Conservation (phyloP, 2,888 invertebrate species). For the Eupithecia vulgata region DNA sequence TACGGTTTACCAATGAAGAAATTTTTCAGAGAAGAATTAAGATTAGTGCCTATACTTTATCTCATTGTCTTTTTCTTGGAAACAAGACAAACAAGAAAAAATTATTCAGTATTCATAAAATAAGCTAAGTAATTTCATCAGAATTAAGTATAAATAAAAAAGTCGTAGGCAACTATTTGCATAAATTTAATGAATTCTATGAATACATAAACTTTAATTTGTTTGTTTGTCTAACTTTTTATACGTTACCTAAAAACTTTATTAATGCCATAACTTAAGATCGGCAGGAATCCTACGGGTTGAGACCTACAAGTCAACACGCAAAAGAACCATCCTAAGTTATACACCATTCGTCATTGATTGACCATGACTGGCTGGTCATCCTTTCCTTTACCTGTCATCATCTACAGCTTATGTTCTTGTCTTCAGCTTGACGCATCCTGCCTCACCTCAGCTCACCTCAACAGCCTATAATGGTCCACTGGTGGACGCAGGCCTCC, state of each 20-base stretch:
- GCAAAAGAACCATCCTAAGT: not conserved
- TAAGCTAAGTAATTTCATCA: not conserved
- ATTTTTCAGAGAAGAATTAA: too few species aligned
- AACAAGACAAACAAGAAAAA: not conserved
- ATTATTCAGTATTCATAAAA: not conserved
- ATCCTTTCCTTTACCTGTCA: too few species aligned
- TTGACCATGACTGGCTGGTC: too few species aligned
- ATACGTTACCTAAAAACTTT: not conserved
- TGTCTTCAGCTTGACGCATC: too few species aligned
- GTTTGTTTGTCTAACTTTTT: conserved; percentile 4
- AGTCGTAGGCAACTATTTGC: conserved; percentile 3
- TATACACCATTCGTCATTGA: too few species aligned
- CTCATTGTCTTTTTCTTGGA: not conserved
- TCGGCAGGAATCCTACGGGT: conserved; percentile 3
- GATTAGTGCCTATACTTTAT: too few species aligned
- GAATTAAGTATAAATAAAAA: not conserved
- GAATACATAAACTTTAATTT: conserved; percentile 4
- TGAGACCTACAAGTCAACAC: not conserved
- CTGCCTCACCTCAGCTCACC: too few species aligned
- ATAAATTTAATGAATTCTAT: conserved; percentile 7
- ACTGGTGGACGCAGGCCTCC: too few species aligned
- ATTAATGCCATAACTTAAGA: not conserved
- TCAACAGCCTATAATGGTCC: too few species aligned
- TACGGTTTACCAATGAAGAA: too few species aligned
- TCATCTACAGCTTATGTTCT: too few species aligned